Evolutionary conservation across 2,797 vertebrate genomes (phyloP).

Genomic region (Pagetopsis macropterus): DNA sequence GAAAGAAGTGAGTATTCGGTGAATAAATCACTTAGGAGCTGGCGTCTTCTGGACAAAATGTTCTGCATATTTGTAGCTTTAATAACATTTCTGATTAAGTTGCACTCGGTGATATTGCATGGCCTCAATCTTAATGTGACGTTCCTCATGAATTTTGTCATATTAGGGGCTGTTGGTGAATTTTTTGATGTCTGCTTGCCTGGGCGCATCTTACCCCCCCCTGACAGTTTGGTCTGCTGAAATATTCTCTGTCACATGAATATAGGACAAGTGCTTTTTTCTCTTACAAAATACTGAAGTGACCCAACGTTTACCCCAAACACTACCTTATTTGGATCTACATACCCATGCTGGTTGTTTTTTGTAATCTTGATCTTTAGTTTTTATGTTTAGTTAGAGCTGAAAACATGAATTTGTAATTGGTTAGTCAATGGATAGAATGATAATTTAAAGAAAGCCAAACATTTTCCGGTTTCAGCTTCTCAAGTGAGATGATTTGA

Average conservation of each 20-base stretch:
- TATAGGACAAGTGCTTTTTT: background rate
- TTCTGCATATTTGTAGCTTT: background rate
- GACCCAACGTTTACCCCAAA: background rate
- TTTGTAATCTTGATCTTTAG: background rate
- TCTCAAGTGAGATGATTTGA: too few relatives aligned
- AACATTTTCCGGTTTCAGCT: too few relatives aligned
- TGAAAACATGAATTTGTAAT: background rate
- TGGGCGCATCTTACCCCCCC: background rate
- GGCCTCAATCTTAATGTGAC: background rate
- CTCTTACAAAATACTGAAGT: background rate
- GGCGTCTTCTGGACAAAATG: background rate
- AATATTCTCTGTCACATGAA: slow-evolving; percentile 16
- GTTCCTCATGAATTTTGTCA: background rate
- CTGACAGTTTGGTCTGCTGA: slow-evolving; percentile 3
- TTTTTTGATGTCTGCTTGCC: background rate
- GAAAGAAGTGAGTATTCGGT: background rate
- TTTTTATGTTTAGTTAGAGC: background rate
- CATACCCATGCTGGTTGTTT: background rate
- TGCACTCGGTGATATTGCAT: background rate
- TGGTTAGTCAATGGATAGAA: background rate
- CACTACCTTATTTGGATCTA: background rate
- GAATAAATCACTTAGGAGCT: background rate
- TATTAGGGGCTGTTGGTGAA: background rate
- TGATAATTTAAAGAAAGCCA: background rate
- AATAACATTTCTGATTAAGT: background rate